Base-by-base conservation (phyloP, 1,140 invertebrate species). In the Eupeodes corollae region DNA sequence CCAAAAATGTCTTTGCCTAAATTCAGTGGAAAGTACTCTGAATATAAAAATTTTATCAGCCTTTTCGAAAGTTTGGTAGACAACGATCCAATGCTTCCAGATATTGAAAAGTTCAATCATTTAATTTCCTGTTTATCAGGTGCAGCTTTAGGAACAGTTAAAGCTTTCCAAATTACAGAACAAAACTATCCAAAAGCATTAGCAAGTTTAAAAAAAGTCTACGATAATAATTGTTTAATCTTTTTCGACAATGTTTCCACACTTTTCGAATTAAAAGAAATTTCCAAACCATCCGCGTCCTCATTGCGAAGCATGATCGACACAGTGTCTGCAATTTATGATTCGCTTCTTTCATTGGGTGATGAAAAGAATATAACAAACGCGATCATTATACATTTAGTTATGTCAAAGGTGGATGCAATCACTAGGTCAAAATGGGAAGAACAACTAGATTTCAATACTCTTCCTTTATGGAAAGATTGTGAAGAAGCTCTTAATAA, bases 351-450 rank as follows among this genome's bases (percentile, higher is more conserved):
- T 15, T 48, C 47, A 37, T 15, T 43, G 26, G 47, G 47, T n/a
- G 34, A 44, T 38, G 40, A 48, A 9, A 40, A 40, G 16, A 15
- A 10, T 10, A 40, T 40, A 13, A 8, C 38, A 8, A 40, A 12
- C 15, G 38, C 9, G 8, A 12, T 40, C 14, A 10, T 40, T n/a
- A n/a, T n/a, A n/a, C n/a, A n/a, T 18, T 15, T 41, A 19, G 12
- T n/a, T n/a, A 49, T 49, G 42, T 49, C 47, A 19, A 49, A 49
- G 19, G 47, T 49, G 3, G 47, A 44, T 44, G 11, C 41, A 19
- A 21, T 38, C 34, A 49, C 47, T 12, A 44, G 39, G 15, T 49
- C 47, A 6, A 37, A 40, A n/a, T 49, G 42, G 33, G 48, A 44
- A 19, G 48, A 49, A 35, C 48, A 44, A 10, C 26, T 49, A 31